These are phyloP conservation scores for Archegozetes longisetosus DNA, from an alignment of 1,140 invertebrate species.

Conservation along the genomic window DNA sequence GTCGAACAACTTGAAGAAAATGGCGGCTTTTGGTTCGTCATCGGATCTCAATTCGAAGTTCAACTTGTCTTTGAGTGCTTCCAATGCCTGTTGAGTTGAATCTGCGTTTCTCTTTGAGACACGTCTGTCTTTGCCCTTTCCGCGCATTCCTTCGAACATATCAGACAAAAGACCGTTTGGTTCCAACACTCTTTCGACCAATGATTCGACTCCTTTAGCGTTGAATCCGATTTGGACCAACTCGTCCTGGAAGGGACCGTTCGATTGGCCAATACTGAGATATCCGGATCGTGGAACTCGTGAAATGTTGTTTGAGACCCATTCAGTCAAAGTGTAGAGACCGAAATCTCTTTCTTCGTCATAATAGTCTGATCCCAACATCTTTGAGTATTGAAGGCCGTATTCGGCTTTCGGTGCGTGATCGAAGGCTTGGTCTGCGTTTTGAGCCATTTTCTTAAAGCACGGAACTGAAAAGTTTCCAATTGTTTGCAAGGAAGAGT, in stretches of 20 bases:
- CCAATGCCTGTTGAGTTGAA: constrained; percentile 6
- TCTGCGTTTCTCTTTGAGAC: not conserved
- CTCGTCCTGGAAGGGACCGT: constrained; percentile 4
- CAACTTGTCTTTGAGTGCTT: constrained; percentile 15
- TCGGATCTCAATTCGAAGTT: constrained; percentile 8
- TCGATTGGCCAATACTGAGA: constrained; percentile 1
- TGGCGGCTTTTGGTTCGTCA: constrained; percentile 14
- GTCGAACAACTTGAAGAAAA: constrained; percentile 21
- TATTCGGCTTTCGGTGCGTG: constrained; percentile 3
- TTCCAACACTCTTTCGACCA: constrained; percentile 7
- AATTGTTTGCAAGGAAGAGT: constrained; percentile 10
- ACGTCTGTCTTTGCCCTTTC: constrained; percentile 1
- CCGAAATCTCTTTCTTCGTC: constrained; percentile 12
- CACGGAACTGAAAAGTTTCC: constrained; percentile 17
- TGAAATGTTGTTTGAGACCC: constrained; percentile 12
- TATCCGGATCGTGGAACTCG: constrained; percentile 15
- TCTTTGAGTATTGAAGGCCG: constrained; percentile 13
- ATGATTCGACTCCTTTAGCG: constrained; percentile 15
- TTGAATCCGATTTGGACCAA: constrained; percentile 13
- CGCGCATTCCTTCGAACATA: not conserved
- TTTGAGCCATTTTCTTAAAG: constrained; percentile 7
- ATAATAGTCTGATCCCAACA: constrained; percentile 9
- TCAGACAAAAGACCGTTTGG: constrained; percentile 4
- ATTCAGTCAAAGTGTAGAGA: constrained; percentile 8
- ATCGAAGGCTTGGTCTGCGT: constrained; percentile 5